Base-by-base conservation (phyloP, 1,140 invertebrate species). In the Papilio helenus region DNA sequence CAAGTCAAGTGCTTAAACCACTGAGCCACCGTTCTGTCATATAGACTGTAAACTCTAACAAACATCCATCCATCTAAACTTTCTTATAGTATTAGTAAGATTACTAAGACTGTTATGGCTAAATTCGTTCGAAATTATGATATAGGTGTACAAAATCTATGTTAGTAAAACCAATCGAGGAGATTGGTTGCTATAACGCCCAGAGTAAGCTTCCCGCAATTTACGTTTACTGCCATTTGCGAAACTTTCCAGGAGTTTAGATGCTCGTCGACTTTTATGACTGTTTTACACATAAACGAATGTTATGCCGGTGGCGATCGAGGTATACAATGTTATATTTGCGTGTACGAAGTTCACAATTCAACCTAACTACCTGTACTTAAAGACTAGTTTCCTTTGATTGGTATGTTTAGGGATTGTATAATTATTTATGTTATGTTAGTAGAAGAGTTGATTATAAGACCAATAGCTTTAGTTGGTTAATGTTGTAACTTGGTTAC, bases 181-280 rank as follows among this genome's bases (percentile, higher is more conserved):
- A 49, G 72, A 74, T 74, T 74, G 72, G 58, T 76, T 80, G 20
- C 58, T 61, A 76, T 61, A 79, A 79, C n/a, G 61, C 58, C 55
- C 34, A 29, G 23, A 34, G 81, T 86, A 84, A 83, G 71, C 74
- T 85, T 84, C 80, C 79, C 81, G 81, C 84, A 86, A 84, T 89
- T 89, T 87, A 88, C 82, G 81, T 84, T 88, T 83, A 83, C 79
- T 76, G 81, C 79, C 83, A 83, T 84, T 83, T 76, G 58, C 74
- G 72, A 81, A 87, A 86, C 86, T 87, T 84, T 76, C 84, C 58
- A 77, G 78, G 82, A 86, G 85, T 91, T 88, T 89, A 88, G 87
- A 78, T 79, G 84, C 87, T 91, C 90, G 88, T 92, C 89, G 87
- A 86, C 83, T 93, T 93, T 93, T 93, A 93, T 88, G 81, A 86